phyloP scores from a whole-genome alignment of 2,113 vertebrate species.

The Aepyceros melampus region DNA sequence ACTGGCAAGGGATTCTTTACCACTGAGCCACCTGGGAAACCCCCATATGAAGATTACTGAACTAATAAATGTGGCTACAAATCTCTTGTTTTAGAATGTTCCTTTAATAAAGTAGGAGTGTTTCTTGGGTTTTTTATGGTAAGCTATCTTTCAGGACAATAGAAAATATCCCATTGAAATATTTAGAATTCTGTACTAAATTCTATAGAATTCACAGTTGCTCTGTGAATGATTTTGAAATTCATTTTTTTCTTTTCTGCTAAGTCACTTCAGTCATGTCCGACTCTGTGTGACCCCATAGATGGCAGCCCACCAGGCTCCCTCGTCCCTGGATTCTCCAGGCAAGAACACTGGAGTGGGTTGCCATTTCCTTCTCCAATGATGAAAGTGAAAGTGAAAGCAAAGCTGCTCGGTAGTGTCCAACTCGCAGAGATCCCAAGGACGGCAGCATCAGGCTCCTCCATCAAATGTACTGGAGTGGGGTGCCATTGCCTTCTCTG shows the following conservation, averaged over 20 bases:
- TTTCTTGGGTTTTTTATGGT: not conserved
- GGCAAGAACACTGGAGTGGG: too few relatives aligned
- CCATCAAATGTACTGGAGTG: too few relatives aligned
- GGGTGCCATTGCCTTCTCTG: rapidly evolving
- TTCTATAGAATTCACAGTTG: not conserved
- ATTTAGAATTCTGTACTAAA: not conserved
- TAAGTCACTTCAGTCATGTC: too few relatives aligned
- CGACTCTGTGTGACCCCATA: too few relatives aligned
- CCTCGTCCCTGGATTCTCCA: too few relatives aligned
- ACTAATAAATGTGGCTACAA: not conserved
- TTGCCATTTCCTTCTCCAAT: too few relatives aligned
- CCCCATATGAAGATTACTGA: not conserved
- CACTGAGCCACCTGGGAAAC: not conserved
- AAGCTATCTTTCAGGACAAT: not conserved
- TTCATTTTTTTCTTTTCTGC: conserved; percentile 3
- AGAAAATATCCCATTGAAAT: not conserved
- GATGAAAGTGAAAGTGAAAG: too few relatives aligned
- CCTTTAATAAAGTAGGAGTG: not conserved
- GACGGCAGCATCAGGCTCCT: too few relatives aligned
- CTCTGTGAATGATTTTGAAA: not conserved
- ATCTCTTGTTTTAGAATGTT: not conserved
- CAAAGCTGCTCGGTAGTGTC: rapidly evolving
- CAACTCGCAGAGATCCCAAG: too few relatives aligned
- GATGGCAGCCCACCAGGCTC: too few relatives aligned
- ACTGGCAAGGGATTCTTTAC: not conserved